Percentiles rank a stretch among this genome's conserved stretches.
Conservation (phyloP, 2,797 vertebrate species). For the Myotis daubentonii region DNA sequence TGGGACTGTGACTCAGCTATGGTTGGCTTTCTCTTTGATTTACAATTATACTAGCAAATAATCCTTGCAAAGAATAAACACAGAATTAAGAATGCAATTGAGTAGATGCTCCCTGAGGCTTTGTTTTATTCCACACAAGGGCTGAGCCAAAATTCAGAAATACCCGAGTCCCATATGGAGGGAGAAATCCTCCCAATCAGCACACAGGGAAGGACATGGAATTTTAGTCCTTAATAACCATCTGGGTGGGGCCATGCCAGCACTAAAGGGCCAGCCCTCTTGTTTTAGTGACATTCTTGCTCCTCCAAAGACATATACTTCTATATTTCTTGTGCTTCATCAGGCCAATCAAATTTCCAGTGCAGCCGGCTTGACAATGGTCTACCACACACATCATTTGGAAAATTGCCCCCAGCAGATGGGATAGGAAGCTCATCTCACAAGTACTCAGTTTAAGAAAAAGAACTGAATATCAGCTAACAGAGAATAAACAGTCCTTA, state of each 20-base stretch:
- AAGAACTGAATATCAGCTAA: not conserved
- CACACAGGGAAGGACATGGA: not conserved
- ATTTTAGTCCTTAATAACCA: not conserved
- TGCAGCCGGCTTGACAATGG: not conserved
- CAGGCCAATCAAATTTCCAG: not conserved
- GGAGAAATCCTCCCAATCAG: not conserved
- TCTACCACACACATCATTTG: not conserved
- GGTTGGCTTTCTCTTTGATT: not conserved
- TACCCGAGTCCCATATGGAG: no score
- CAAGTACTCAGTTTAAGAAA: not conserved
- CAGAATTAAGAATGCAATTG: not conserved
- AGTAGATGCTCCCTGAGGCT: not conserved
- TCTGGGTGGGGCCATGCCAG: not conserved
- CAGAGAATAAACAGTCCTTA: not conserved
- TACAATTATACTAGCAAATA: constrained; percentile 49
- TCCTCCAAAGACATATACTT: not conserved
- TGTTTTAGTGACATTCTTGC: not conserved
- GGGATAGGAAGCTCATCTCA: not conserved
- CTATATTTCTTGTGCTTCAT: not conserved
- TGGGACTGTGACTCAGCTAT: constrained; percentile 17
- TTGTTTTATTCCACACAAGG: constrained; percentile 37
- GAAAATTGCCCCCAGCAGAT: not conserved
- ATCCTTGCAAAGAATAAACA: constrained; percentile 51
- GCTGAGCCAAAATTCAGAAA: not conserved
- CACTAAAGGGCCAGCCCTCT: not conserved